Evolutionary conservation across 2,797 vertebrate species (phyloP), one percentile per base, ranked within the genome.

Genomic region (Halcyon badia): DNA sequence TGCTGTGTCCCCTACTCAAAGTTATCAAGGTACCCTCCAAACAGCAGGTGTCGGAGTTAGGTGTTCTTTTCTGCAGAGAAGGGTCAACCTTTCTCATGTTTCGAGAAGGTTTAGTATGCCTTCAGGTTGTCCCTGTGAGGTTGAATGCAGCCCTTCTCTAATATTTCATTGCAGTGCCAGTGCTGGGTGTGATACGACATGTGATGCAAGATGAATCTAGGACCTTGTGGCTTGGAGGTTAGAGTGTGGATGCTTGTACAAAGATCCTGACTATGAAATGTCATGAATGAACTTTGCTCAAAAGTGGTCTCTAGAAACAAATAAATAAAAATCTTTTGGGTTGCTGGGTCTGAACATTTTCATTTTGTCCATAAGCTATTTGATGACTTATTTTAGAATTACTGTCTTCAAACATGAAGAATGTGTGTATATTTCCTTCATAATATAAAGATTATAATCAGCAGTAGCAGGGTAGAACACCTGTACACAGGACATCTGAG

Each of bases 381-480:
- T 96, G 88, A 91, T 97, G 88, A 96, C 52, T 97, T 81, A 86
- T 94, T 96, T 94, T 94, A 94, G 85, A 90, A 96, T 73, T 87
- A 94, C 69, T 83, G 49, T 76, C 81, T 94, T 92, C 86, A 97
- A 80, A 98, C 90, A 91, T 94, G 92, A 96, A 96, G 94, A 91
- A 82, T 62, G 44, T 89, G 81, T 95, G 94, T 84, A 52, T 83
- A 79, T 96, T 97, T 96, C 86, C 91, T 90, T 69, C 75, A 52
- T 79, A 78, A 71, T 71, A 49, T 39, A 30, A 72, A 85, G 31
- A 37, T 56, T 90, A 89, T 87, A 94, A 96, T 94, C 91, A 92
- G 81, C 73, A 91, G 60, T 25, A 48, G 51, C 75, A 78, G 87
- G 49, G 46, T 61, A 87, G 72, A 86, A 73, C 44, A 31, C 68